Evolutionary conservation across 2,888 invertebrate genomes (phyloP), one percentile per base, ranked within the genome.

Genomic region (Orchesella flavescens): DNA sequence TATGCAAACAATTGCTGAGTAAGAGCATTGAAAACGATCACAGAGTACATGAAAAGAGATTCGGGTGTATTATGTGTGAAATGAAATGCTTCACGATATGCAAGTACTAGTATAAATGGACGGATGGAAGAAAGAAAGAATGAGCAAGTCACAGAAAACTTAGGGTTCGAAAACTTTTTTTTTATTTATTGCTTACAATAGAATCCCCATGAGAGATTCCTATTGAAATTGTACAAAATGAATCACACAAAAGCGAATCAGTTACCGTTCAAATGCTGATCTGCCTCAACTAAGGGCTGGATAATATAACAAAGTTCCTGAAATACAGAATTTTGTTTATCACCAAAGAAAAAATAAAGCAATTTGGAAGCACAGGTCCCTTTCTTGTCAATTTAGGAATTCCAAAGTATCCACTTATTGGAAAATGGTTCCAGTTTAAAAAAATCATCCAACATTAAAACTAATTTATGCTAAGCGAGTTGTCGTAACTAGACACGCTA

Each of bases 191-290:
- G 57, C 19, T 19, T 57, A 57, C 59, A 71, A 78, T 59, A 21
- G 17, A 78, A 78, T 43, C 49, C 78, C 71, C 78, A 53, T 10
- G 78, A 78, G 78, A 78, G 12, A 19, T 63, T 74, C 53, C 63
- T 34, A 75, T 75, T 75, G 63, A 76, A 76, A 66, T 24, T 44
- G 24, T 59, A 5, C 15, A 57, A 68, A 79, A 79, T 72, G 79
- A 68, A 69, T 68, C 76, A 76, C 44, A 57, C 7, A 23, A 53
- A 12, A 17, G 53, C 17, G 13, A 53, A 69, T 21, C 19, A 23
- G 21, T 69, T 69, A 49, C 21, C 49, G 21, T 23, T 53, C 53
- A 15, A 49, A 53, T 53, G 69, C 49, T 69, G 49, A 69, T 69
- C 21, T 44, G 23, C 66, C 46, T 66, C 44, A 17, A 63, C 24